These are phyloP conservation scores for Pseudochirops corinnae DNA, from an alignment of 2,797 vertebrate genomes.

Conservation along the genomic window DNA sequence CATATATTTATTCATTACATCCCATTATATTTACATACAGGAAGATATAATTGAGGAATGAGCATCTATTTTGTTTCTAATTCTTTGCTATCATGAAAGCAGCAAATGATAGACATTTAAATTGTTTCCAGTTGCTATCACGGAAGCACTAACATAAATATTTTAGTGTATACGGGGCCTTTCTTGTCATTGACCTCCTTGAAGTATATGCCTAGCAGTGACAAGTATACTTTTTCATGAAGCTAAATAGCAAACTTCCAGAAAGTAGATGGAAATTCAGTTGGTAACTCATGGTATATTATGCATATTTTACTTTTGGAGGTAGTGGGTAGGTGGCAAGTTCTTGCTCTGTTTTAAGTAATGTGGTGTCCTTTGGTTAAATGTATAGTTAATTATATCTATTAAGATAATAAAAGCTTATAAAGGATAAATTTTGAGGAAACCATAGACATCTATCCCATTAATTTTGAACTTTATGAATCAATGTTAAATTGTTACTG, in stretches of 20 bases:
- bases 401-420: not conserved
- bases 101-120: too few species aligned
- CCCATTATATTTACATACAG: too few species aligned
- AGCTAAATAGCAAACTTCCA: slow-evolving; percentile 4
- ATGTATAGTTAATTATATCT: slow-evolving; percentile 20
- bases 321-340: not conserved
- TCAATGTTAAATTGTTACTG: slow-evolving; percentile 34
- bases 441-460: slow-evolving; percentile 27
- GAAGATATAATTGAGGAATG: too few species aligned
- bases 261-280: not conserved
- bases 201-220: too few species aligned
- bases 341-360: not conserved
- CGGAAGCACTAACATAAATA: too few species aligned
- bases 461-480: slow-evolving; percentile 18
- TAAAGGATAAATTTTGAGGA: slow-evolving; percentile 1
- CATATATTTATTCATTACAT: too few species aligned
- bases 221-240: slow-evolving; percentile 22
- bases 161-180: too few species aligned
- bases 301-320: slow-evolving; percentile 11
- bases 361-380: slow-evolving; percentile 2
- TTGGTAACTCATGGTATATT: not conserved
- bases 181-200: too few species aligned
- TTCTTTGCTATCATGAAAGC: too few species aligned
- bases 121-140: too few species aligned
- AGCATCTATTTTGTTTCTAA: too few species aligned